Conservation (phyloP, 1,140 invertebrate genomes). For the Paraescarpia echinospica region DNA sequence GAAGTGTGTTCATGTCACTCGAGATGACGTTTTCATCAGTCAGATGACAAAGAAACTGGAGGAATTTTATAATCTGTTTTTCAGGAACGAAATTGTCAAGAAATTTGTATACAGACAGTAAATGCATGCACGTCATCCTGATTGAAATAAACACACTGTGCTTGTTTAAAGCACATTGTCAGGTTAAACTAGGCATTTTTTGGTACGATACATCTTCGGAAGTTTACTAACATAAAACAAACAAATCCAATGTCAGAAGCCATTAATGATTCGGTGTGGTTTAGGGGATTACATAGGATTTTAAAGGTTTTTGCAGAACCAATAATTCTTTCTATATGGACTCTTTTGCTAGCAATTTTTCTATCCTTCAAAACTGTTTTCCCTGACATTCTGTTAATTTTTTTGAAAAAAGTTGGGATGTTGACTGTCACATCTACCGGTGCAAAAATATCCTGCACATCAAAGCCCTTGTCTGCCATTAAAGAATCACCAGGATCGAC, state of each 20-base stretch:
- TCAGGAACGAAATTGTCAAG: slow-evolving; percentile 5
- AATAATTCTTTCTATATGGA: slow-evolving; percentile 23
- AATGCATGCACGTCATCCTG: neutral
- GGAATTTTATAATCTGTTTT: slow-evolving; percentile 11
- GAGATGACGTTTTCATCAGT: slow-evolving; percentile 24
- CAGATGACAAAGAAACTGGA: slow-evolving; percentile 15
- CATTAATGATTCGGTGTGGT: slow-evolving; percentile 17
- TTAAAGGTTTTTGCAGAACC: slow-evolving; percentile 20
- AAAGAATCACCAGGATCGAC: neutral
- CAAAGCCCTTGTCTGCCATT: slow-evolving; percentile 23
- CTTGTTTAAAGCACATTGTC: slow-evolving; percentile 1
- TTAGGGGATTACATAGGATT: slow-evolving; percentile 27
- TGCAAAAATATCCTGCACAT: slow-evolving; percentile 19
- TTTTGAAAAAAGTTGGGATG: slow-evolving; percentile 18
- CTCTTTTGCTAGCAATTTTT: slow-evolving; percentile 15
- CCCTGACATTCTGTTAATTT: slow-evolving; percentile 17
- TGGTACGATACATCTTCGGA: slow-evolving; percentile 32
- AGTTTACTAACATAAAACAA: slow-evolving; percentile 32
- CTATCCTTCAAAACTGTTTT: slow-evolving; percentile 19
- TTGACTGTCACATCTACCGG: slow-evolving; percentile 17
- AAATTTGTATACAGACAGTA: slow-evolving; percentile 15
- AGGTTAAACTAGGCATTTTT: slow-evolving; percentile 15
- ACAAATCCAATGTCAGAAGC: slow-evolving; percentile 30
- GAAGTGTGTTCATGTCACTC: slow-evolving; percentile 17
- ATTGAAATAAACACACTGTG: neutral